Evolutionary conservation across 2,888 invertebrate species (phyloP), one percentile per base, ranked within the genome.

Genomic region (Polydrusus cervinus): DNA sequence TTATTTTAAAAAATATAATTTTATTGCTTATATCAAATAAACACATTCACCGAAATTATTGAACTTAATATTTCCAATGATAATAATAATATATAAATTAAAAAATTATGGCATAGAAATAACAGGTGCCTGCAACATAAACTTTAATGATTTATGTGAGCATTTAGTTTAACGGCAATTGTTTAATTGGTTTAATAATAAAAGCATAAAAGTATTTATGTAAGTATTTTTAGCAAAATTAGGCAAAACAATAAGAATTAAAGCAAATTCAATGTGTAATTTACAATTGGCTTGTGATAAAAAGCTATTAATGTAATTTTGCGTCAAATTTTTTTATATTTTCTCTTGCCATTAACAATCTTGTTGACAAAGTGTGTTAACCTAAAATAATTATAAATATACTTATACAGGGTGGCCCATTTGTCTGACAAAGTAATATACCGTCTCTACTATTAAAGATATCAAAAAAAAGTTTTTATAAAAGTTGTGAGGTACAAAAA

Each of bases 41-140:
- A 16, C 16, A 47, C 14, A 47, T 16, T 16, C n/a, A 47, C 14
- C 9, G 47, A 47, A 9, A 47, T 14, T 47, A 47, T 16, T 47
- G 16, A 43, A 16, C 47, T 47, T 3, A 1, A 16, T 47, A n/a
- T 47, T 47, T 14, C 16, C 7, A 16, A 47, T 47, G 16, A 47
- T 47, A 16, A 47, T 47, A 47, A 47, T n/a, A 47, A n/a, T 45
- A n/a, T 45, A 47, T 47, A 47, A 47, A 47, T 16, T 47, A 8
- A 16, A 16, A 47, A 47, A 47, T 16, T 47, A 47, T 14, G 43
- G n/a, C 47, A 47, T 3, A 9, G 7, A 16, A 47, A 47, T 16
- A 47, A 16, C 16, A 47, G 13, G 9, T n/a, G 43, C 14, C 9
- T 16, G 3, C 16, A 25, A 3, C 1, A 25, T 25, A 25, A 25